Percentiles rank a stretch among this genome's conserved stretches.
Evolutionary conservation across 2,113 vertebrate species (phyloP).

Genomic region (Heterochromis multidens): DNA sequence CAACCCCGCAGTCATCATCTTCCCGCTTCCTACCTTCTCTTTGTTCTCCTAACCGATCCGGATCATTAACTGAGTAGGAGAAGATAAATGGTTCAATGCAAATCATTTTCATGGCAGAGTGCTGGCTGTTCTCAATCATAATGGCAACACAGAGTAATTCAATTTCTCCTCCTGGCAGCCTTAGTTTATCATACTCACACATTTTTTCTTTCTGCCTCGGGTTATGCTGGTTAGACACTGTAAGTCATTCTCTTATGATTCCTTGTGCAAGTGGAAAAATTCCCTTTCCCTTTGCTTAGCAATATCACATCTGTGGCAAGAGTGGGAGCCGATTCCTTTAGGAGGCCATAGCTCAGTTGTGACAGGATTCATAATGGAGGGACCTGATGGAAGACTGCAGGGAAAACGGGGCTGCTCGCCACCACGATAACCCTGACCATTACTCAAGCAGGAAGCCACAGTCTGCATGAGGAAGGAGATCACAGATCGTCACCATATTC

Average conservation of each 20-base stretch:
- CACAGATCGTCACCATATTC: constrained; percentile 6
- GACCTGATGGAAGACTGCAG: constrained; percentile 9
- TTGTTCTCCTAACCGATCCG: neutral
- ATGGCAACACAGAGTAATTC: constrained; percentile 5
- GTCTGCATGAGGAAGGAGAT: neutral
- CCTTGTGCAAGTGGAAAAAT: neutral
- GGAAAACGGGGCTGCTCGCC: constrained; percentile 16
- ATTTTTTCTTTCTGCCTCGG: neutral
- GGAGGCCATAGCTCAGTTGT: constrained; percentile 31
- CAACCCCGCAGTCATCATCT: neutral
- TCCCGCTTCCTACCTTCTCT: neutral
- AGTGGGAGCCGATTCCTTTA: neutral
- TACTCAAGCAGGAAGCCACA: constrained; percentile 1
- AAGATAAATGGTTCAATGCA: constrained; percentile 38
- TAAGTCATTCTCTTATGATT: neutral
- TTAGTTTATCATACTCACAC: neutral
- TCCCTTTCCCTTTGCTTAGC: neutral
- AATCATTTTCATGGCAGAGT: constrained; percentile 29
- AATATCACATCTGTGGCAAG: neutral
- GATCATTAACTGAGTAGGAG: constrained; percentile 3
- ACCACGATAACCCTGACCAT: neutral
- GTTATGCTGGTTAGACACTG: neutral
- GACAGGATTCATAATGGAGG: constrained; percentile 36
- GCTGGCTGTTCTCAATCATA: neutral
- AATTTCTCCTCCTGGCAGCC: constrained; percentile 8